Evolutionary conservation across 2,797 vertebrate species (phyloP), one percentile per base, ranked within the genome.

Genomic region (Phaenicophaeus curvirostris): DNA sequence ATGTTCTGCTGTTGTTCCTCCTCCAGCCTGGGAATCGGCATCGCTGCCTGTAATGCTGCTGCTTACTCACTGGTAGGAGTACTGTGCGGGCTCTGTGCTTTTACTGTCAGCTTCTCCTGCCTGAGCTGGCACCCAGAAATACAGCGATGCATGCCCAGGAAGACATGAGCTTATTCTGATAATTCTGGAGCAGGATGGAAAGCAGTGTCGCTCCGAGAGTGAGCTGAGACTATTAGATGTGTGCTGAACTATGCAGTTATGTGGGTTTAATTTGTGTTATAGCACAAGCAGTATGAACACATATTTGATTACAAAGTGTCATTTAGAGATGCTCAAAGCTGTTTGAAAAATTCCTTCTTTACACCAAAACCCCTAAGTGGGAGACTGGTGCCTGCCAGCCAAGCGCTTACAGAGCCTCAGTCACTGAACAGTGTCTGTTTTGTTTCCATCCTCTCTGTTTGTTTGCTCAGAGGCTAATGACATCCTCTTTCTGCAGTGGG

Each of bases 61-160:
- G 1, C 25, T 44, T 62, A 72, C 39, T 89, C 21, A 30, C 13
- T 17, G n/a, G 18, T 80, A 48, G 76, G 57, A 35, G 39, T 9
- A 8, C 44, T n/a, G 76, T 77, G 71, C 65, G 42, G 12, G 15
- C 48, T 90, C 68, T 71, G 51, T 54, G 80, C 63, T 4, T 11
- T 37, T 31, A 14, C 54, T 61, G 19, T 28, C 46, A 35, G 68
- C 46, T 54, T 72, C 53, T 80, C 31, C 50, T 78, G 57, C 76
- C 25, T 2, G 4, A 57, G 79, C 35, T 46, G 23, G 59, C 41
- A 8, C 62, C 46, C 58, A 25, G 15, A 74, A 81, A 33, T 17
- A 20, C 2, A 3, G 35, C 1, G 0, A 2, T 35, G 51, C 0
- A 0, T 7, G 25, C 61, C 28, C 6, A 37, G 50, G 54, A 27